Percentiles rank a stretch among this genome's conserved stretches.
Conservation (phyloP, 2,797 vertebrate species). For the Crypturellus tataupa region DNA sequence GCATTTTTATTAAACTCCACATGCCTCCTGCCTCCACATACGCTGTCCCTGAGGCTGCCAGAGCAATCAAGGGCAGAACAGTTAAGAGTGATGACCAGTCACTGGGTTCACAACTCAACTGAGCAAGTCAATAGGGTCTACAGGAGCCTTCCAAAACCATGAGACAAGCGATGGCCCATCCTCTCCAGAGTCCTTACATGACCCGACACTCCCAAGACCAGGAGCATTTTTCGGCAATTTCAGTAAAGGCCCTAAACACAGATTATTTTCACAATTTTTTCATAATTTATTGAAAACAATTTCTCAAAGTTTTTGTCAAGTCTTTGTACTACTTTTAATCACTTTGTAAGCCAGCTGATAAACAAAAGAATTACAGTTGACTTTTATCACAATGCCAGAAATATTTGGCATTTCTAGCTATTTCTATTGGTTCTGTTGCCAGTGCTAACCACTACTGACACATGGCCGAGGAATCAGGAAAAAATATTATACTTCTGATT, state of each 20-base stretch:
- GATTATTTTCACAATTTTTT: neutral
- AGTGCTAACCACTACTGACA: constrained; percentile 15
- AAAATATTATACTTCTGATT: constrained; percentile 18
- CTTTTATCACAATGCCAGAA: constrained; percentile 30
- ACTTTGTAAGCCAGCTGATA: constrained; percentile 1
- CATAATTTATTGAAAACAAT: neutral
- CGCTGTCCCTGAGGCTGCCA: constrained; percentile 14
- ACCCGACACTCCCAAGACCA: neutral
- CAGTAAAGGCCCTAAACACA: neutral
- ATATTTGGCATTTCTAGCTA: neutral
- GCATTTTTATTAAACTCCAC: constrained; percentile 64
- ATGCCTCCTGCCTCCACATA: constrained; percentile 28
- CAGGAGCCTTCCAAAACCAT: neutral
- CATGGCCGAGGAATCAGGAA: neutral
- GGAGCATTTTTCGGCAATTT: neutral
- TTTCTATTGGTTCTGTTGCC: constrained; percentile 1
- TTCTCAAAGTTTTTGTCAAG: neutral
- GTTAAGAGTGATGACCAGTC: constrained; percentile 8
- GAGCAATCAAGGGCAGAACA: constrained; percentile 33
- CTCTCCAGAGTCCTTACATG: neutral
- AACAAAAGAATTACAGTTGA: neutral
- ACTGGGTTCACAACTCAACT: neutral
- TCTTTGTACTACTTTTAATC: neutral
- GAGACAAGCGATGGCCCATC: neutral
- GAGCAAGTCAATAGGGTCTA: neutral